Conservation (phyloP, 2,113 vertebrate genomes). For the Tichodroma muraria region DNA sequence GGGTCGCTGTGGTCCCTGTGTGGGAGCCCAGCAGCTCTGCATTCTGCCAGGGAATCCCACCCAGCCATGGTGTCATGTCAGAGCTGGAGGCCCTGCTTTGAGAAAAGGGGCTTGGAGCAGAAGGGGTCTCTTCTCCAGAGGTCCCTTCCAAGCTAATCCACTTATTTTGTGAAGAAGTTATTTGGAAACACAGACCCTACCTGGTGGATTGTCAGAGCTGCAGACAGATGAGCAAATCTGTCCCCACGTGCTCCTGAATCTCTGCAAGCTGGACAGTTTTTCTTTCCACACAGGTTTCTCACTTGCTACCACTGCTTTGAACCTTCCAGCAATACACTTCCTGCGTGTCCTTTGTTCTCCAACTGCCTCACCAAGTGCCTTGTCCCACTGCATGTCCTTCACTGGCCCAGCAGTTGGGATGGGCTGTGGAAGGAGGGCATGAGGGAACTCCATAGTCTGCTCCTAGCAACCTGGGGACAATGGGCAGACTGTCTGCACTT, state of each 20-base stretch:
- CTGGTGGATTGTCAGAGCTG: neutral
- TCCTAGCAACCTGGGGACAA: neutral
- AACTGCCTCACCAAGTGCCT: neutral
- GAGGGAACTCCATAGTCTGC: neutral
- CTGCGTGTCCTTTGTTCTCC: neutral
- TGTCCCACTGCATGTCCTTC: neutral
- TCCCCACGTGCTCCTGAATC: neutral
- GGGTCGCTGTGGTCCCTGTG: neutral
- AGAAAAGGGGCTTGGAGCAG: neutral
- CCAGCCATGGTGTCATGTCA: neutral
- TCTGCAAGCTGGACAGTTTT: neutral
- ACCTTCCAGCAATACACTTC: neutral
- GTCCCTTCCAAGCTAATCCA: neutral
- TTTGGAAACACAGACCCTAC: neutral
- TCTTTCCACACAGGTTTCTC: neutral
- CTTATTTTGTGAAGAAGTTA: neutral
- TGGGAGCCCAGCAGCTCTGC: neutral
- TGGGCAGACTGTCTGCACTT: neutral
- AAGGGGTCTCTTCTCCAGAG: neutral
- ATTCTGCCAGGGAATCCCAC: too few relatives aligned
- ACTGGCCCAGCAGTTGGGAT: neutral
- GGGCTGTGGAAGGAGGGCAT: neutral
- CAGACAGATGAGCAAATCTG: neutral
- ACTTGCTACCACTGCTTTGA: neutral
- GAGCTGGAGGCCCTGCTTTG: neutral